Evolutionary conservation across 2,113 vertebrate species (phyloP).

Genomic region (Pogona vitticeps): DNA sequence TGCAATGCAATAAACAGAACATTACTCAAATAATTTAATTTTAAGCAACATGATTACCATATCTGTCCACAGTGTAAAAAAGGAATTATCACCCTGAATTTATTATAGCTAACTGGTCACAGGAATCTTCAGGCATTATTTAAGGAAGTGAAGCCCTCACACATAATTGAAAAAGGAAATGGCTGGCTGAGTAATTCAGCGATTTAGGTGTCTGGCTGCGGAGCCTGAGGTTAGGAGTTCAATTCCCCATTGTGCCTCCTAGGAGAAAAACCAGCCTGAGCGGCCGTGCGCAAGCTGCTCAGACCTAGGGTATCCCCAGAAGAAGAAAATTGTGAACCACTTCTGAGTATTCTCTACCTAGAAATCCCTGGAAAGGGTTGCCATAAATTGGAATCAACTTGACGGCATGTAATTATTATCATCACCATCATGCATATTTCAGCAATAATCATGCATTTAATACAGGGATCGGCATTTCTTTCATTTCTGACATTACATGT

Average conservation of each 20-base stretch:
- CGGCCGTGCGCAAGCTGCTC: too few relatives aligned
- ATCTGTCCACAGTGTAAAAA: neutral
- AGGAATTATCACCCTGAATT: neutral
- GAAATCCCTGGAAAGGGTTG: too few relatives aligned
- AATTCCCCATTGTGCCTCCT: too few relatives aligned
- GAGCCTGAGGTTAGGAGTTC: too few relatives aligned
- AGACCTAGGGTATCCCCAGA: too few relatives aligned
- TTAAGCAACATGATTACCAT: neutral
- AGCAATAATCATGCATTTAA: neutral
- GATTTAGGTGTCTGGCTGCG: neutral
- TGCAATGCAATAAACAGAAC: conserved; percentile 63
- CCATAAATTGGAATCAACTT: too few relatives aligned
- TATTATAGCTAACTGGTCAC: neutral
- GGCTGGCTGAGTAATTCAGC: neutral
- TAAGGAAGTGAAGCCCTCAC: neutral
- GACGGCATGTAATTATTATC: too few relatives aligned
- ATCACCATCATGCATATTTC: neutral
- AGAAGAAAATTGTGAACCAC: too few relatives aligned
- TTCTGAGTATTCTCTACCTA: too few relatives aligned
- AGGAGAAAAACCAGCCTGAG: too few relatives aligned
- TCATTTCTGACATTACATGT: neutral
- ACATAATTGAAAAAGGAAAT: neutral
- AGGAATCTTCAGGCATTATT: neutral
- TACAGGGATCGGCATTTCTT: neutral
- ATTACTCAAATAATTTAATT: conserved; percentile 9